Evolutionary conservation across 1,140 invertebrate species (phyloP).

Genomic region (Drosophila gunungcola): DNA sequence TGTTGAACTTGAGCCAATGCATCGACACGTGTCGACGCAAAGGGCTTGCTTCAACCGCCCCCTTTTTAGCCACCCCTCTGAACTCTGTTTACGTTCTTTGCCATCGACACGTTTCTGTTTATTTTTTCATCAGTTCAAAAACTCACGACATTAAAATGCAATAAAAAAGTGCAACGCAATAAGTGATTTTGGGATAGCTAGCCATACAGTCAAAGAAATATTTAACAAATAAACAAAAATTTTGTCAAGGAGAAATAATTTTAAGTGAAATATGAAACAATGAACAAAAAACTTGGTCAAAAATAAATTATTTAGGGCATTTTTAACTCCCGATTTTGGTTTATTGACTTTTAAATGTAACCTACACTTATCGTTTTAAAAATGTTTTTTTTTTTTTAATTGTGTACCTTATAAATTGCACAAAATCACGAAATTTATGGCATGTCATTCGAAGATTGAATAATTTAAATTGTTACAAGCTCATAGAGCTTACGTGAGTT

Average conservation of each 20-base stretch:
- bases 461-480: neutral
- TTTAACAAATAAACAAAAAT: too few relatives aligned
- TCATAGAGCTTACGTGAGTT: too few relatives aligned
- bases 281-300: too few relatives aligned
- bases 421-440: neutral
- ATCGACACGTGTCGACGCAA: slow-evolving; percentile 48
- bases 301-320: too few relatives aligned
- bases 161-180: slow-evolving; percentile 48
- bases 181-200: slow-evolving; percentile 11
- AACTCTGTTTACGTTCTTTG: slow-evolving; percentile 36
- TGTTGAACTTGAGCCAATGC: slow-evolving; percentile 48
- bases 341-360: too few relatives aligned
- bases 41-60: slow-evolving; percentile 1
- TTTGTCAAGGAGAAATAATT: too few relatives aligned
- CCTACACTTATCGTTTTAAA: too few relatives aligned
- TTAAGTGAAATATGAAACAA: too few relatives aligned
- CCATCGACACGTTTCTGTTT: slow-evolving; percentile 41
- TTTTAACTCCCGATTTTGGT: too few relatives aligned
- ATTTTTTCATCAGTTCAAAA: slow-evolving; percentile 12
- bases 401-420: neutral
- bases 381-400: neutral
- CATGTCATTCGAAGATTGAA: neutral
- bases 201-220: neutral
- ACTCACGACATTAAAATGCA: slow-evolving; percentile 20
- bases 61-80: too few relatives aligned